These are phyloP conservation scores for Drosophila peninsularis DNA, from an alignment of 2,888 invertebrate genomes.

Conservation along the genomic window DNA sequence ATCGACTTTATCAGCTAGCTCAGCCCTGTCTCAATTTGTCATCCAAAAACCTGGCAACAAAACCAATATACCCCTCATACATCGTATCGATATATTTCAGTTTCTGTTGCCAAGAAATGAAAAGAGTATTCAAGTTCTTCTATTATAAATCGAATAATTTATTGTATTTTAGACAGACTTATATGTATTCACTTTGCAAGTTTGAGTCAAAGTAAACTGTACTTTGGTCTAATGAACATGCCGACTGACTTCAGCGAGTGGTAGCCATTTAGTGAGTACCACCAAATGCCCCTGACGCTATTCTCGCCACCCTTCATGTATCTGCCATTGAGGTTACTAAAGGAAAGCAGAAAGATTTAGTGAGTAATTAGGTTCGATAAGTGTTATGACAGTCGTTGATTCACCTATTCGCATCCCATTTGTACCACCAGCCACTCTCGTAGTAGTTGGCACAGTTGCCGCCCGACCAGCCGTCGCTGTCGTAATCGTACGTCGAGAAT, in stretches of 20 bases:
- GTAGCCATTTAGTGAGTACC: conserved; percentile 33
- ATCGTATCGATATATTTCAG: neutral
- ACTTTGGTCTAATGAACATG: conserved; percentile 47
- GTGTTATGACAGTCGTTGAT: neutral
- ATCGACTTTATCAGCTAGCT: no score
- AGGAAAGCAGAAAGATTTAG: neutral
- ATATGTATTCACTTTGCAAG: no score
- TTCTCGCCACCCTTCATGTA: conserved; percentile 27
- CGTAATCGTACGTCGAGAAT: conserved; percentile 50
- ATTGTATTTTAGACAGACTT: conserved; percentile 2
- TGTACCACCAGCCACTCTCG: conserved; percentile 51
- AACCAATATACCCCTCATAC: neutral
- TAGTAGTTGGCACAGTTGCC: conserved; percentile 51
- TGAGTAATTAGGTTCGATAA: neutral
- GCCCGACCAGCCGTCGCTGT: conserved; percentile 40
- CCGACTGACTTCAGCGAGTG: conserved; percentile 38
- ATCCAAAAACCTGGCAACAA: neutral
- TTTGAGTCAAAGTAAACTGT: conserved; percentile 17
- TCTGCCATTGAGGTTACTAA: conserved; percentile 51
- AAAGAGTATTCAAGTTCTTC: neutral
- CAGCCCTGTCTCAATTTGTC: neutral
- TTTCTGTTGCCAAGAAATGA: neutral
- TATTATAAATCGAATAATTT: conserved; percentile 3
- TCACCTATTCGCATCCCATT: conserved; percentile 41
- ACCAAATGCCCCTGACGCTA: conserved; percentile 41